Conservation (phyloP, 2,888 invertebrate species). For the Philhelius pedissequus region DNA sequence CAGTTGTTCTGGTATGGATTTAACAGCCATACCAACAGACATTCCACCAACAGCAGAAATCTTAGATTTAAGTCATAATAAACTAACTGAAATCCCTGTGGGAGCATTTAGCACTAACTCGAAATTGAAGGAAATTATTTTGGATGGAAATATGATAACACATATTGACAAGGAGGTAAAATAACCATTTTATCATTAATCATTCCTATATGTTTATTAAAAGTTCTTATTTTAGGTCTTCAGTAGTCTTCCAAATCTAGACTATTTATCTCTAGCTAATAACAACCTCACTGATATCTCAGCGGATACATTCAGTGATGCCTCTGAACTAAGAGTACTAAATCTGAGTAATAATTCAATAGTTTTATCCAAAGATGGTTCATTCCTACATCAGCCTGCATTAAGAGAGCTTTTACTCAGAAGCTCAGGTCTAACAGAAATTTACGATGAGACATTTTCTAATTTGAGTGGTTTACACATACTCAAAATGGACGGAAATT, state of each 20-base stretch:
- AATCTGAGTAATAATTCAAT: slow-evolving; percentile 78
- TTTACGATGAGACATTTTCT: slow-evolving; percentile 76
- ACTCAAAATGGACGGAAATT: slow-evolving; percentile 77
- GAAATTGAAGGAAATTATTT: slow-evolving; percentile 75
- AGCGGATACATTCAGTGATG: slow-evolving; percentile 75
- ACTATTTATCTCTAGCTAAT: slow-evolving; percentile 75
- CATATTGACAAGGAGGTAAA: slow-evolving; percentile 74
- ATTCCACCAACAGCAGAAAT: slow-evolving; percentile 74
- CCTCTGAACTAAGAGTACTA: slow-evolving; percentile 73
- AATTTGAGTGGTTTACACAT: slow-evolving; percentile 75
- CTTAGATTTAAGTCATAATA: slow-evolving; percentile 77
- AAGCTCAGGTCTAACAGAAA: slow-evolving; percentile 75
- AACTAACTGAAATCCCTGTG: slow-evolving; percentile 73
- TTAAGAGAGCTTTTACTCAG: slow-evolving; percentile 76
- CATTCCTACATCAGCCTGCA: slow-evolving; percentile 75
- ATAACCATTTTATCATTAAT: background rate
- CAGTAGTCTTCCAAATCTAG: slow-evolving; percentile 72
- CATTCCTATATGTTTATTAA: background rate
- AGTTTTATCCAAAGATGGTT: slow-evolving; percentile 72
- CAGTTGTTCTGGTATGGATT: slow-evolving; percentile 80
- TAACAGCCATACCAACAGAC: slow-evolving; percentile 80
- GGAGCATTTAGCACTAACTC: slow-evolving; percentile 74
- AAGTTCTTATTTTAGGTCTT: slow-evolving; percentile 74
- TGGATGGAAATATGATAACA: slow-evolving; percentile 74
- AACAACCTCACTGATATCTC: slow-evolving; percentile 76